These are phyloP conservation scores for Ciconia maguari DNA, from an alignment of 2,113 vertebrate species.

Conservation along the genomic window DNA sequence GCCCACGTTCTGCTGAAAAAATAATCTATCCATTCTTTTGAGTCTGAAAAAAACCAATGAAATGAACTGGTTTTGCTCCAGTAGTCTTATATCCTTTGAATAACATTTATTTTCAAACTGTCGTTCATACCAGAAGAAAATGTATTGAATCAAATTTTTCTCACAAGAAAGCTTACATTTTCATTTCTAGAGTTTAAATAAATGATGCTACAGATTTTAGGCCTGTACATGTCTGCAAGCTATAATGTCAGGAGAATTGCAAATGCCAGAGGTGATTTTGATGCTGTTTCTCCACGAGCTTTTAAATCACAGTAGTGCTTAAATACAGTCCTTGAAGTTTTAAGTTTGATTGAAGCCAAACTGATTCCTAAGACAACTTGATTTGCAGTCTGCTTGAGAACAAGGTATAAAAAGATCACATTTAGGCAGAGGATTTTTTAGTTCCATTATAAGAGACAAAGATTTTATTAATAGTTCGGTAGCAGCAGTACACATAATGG, in stretches of 20 bases:
- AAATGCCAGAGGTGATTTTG: neutral
- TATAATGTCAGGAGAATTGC: neutral
- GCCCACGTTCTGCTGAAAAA: neutral
- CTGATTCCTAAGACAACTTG: neutral
- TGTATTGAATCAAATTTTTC: neutral
- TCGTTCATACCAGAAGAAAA: neutral
- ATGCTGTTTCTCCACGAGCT: neutral
- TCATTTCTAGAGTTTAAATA: neutral
- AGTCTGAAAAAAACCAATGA: neutral
- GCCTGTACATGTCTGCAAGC: neutral
- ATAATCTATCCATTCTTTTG: neutral
- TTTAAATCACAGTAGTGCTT: neutral
- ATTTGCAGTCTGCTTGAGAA: neutral
- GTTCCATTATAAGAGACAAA: neutral
- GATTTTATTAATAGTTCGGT: neutral
- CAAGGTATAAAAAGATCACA: neutral
- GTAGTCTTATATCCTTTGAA: neutral
- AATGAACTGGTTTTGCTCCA: neutral
- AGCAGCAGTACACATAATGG: neutral
- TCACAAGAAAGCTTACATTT: neutral
- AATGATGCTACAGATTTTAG: neutral
- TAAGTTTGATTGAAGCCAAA: neutral
- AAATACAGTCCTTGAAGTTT: conserved; percentile 6
- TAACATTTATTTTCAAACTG: neutral
- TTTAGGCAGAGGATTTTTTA: neutral